Evolutionary conservation across 92 coral and sea anemone species (phyloP), one percentile per base, ranked within the genome.

Genomic region (Parazoanthus atlanticus): DNA sequence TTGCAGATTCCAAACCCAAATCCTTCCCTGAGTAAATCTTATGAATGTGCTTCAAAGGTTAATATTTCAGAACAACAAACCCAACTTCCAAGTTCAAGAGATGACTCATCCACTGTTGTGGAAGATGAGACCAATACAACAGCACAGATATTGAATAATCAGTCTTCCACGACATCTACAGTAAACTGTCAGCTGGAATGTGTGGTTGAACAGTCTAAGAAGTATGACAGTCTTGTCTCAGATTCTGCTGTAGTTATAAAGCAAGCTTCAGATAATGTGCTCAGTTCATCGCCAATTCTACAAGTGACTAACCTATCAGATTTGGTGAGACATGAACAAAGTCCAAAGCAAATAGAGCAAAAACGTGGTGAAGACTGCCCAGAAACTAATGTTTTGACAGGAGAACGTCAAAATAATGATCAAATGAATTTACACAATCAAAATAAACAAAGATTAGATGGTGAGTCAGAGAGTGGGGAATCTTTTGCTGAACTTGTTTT

Each of bases 401-500:
- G 25, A 15, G 67, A 56, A 8, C 19, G 43, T 29, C 73, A 80
- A 58, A 33, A 11, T 41, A 15, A 12, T 38, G 58, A 43, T 82
- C 74, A 16, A 61, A 19, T 26, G 38, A 33, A 54, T 36, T 78
- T 52, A 56, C 40, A 52, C 26, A 29, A 13, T 29, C 71, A 30
- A 34, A 46, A 79, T 31, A 73, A 56, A 58, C 58, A 49, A 34
- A 15, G 2, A 2, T 26, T 7, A 17, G 89, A 58, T 33, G 10
- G 32, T 38, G 10, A 16, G 17, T 54, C 33, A 40, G 89, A 90
- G 65, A 85, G 76, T 56, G 90, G 66, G 5, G 95, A 91, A 11
- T 86, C 89, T 12, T 79, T 89, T 74, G 96, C 96, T 15, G 95
- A 91, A 79, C 90, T 95, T 54, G 85, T 89, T 21, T 93, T 95